Base-by-base conservation (phyloP, 2,113 vertebrate species). In the Coryphaenoides rupestris region DNA sequence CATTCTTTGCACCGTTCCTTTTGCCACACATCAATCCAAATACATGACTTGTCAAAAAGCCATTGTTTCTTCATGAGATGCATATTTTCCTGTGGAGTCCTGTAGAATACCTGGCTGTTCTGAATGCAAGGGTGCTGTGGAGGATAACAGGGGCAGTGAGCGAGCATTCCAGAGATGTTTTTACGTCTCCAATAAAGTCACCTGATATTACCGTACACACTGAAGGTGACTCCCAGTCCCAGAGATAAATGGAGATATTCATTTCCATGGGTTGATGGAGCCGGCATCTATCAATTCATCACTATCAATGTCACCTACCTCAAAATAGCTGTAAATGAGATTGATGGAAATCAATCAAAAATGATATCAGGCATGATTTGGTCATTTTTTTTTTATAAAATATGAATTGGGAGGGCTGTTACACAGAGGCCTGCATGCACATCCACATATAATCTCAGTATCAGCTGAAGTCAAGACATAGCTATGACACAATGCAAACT, bases 241-340 rank as follows among this genome's bases (percentile, higher is more conserved):
- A 54, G 45, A 54, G 72, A 47, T 12, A 60, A 28, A 50, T 23
- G 40, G 21, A 74, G 47, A 22, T 10, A 12, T n/a, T 58, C 54
- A 55, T 66, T 62, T 63, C 23, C 15, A 15, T 33, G 64, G 28
- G 58, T n/a, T 55, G 54, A 65, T 13, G 24, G 52, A 24, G 14
- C 55, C 19, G 28, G 50, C n/a, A 54, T 24, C 60, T 28, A n/a
- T 21, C 19, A 40, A 67, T 60, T 40, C 19, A 16, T 59, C 65
- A 54, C 47, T 40, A 15, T 54, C 46, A 21, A 33, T 52, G 7
- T n/a, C n/a, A 52, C 19, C 21, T 19, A 45, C 24, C 46, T 22
- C 47, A 16, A 17, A 9, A 53, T 22, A 19, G n/a, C 15, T 59
- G 22, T 13, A 21, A 7, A 24, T 59, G 57, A 54, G 23, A 67